Evolutionary conservation across 2,113 vertebrate genomes (phyloP).

Genomic region (Corydoras sp.): DNA sequence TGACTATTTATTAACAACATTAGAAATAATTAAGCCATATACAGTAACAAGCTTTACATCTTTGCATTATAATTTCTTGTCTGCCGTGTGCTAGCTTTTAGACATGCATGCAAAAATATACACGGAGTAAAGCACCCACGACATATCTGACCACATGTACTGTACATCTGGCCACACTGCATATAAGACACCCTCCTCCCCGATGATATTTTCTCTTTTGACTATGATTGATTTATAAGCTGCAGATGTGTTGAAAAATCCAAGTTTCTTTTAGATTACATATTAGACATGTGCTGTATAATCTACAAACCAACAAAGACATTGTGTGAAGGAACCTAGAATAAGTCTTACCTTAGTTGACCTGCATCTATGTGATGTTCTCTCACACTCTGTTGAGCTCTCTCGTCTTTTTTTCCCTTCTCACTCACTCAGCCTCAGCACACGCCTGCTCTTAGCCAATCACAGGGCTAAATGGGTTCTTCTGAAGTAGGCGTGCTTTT

Average conservation of each 20-base stretch:
- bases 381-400: neutral
- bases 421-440: constrained; percentile 1
- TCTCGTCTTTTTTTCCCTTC: neutral
- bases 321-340: neutral
- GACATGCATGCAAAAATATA: neutral
- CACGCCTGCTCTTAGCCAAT: constrained; percentile 27
- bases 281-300: neutral
- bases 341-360: constrained; percentile 28
- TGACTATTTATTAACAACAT: constrained; percentile 4
- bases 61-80: neutral
- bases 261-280: no score
- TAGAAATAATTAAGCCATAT: constrained; percentile 10
- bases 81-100: neutral
- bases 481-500: constrained; percentile 24
- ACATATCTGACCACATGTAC: neutral
- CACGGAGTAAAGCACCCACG: neutral
- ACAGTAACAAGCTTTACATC: neutral
- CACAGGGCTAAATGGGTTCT: constrained; percentile 16
- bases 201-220: no score
- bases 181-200: no score
- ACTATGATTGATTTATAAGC: no score
- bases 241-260: no score
- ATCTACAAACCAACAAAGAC: neutral
- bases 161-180: neutral
- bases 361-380: constrained; percentile 14